Evolutionary conservation across 2,888 invertebrate genomes (phyloP), one percentile per base, ranked within the genome.

Genomic region (Sylvicola cinctus): DNA sequence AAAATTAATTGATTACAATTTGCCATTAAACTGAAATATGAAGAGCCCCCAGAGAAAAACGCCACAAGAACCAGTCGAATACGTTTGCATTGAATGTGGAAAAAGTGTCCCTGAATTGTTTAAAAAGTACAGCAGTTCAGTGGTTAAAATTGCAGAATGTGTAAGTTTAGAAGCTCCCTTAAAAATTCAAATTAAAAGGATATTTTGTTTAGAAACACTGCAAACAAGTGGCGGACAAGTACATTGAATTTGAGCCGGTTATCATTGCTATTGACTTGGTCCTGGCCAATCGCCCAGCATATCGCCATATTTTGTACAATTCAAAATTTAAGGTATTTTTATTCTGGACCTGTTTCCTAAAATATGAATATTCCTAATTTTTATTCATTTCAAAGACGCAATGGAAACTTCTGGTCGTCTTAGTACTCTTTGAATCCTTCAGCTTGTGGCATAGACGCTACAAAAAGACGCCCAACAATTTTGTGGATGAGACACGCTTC

Each of bases 191-290:
- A 16, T 5, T 4, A 31, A 27, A 29, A 8, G 29, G 12, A 34
- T 10, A 13, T 38, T 11, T 50, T 57, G 61, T 58, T 49, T 46
- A 90, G 90, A 68, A 65, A 8, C 63, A 65, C 40, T 91, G 91
- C 50, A 69, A 70, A 32, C 61, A 68, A 30, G 54, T 75, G 11
- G 81, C 83, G 1, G 91, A 91, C 53, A 85, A 85, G 52, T 91
- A 90, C 49, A 74, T 90, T 38, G 90, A 91, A 57, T 87, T 80
- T 54, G 91, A 91, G 49, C 68, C 74, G n/a, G 76, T 83, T 1
- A 77, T 90, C 42, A 74, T 87, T 0, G 67, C 84, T 47, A 76
- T 91, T 39, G 90, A 91, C 55, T 61, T 85, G 16, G 66, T 90
- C 17, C 58, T 91, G 10, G 65, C 90, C 44, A 78, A 80, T 29